A percentile compares a stretch with the other conserved stretches of the same genome.
Conservation (phyloP, 2,797 vertebrate genomes). For the Mycteria americana region DNA sequence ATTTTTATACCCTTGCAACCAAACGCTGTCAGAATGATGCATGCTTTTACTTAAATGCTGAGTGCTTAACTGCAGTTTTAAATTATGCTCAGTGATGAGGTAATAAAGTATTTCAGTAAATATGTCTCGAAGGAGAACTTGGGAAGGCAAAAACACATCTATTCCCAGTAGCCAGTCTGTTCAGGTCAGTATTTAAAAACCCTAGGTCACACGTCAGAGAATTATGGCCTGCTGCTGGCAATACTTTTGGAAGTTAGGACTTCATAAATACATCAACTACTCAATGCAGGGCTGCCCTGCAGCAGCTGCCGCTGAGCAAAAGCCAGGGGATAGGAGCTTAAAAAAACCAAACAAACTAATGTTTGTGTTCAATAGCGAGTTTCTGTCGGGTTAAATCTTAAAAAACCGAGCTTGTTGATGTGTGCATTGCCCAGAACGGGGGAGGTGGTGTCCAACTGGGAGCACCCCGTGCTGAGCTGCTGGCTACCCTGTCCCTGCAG, state of each 20-base stretch:
- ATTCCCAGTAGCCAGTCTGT: constrained; percentile 59
- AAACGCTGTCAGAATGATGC: constrained; percentile 64
- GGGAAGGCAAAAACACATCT: constrained; percentile 29
- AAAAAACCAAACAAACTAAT: background rate
- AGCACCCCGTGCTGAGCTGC: background rate
- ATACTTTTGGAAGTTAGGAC: constrained; percentile 63
- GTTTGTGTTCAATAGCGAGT: background rate
- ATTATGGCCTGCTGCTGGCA: constrained; percentile 57
- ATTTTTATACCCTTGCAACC: constrained; percentile 44
- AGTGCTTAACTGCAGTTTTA: constrained; percentile 73
- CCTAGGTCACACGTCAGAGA: constrained; percentile 51
- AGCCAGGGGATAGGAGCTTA: background rate
- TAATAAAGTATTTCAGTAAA: constrained; percentile 77
- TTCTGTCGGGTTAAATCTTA: background rate
- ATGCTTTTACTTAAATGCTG: constrained; percentile 68
- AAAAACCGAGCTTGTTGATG: background rate
- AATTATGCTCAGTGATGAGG: constrained; percentile 70
- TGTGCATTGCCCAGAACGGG: accelerated
- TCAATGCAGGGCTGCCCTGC: background rate
- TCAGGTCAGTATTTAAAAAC: constrained; percentile 69
- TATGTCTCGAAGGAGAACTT: constrained; percentile 70
- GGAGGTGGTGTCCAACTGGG: background rate
- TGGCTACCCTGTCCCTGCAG: background rate
- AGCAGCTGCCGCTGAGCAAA: background rate
- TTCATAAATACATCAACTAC: constrained; percentile 65